Base-by-base conservation (phyloP, 1,140 invertebrate genomes). In the Sarcophaga peregrina region DNA sequence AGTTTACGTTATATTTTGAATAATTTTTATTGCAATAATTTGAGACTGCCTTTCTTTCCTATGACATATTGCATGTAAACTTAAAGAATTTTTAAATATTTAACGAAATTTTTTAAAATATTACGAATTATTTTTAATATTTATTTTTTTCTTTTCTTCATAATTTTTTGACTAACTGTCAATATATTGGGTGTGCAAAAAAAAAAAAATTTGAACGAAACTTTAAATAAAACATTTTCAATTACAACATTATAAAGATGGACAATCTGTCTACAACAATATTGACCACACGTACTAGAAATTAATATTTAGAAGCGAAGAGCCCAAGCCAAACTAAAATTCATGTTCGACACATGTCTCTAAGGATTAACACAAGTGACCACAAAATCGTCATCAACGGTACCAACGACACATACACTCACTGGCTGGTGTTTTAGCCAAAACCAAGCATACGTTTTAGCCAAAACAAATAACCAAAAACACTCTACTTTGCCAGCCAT, bases 211-310 rank as follows among this genome's bases (percentile, higher is more conserved):
- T n/a, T n/a, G n/a, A 73, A 73, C 68, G 11, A 74, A 37, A 46
- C 45, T 75, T 75, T 75, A 75, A 81, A 81, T 15, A 82, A n/a
- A n/a, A 74, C 45, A 82, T 88, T 89, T 89, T 89, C 87, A 89
- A 89, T 89, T 89, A 89, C 87, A 87, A 87, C 87, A 88, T 89
- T 89, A 89, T 89, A 87, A 89, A 89, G 87, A 89, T 89, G 87
- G 87, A 89, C 87, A 89, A 89, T 87, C 87, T 89, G 87, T 89
- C 87, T 89, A 84, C 86, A 85, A 86, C 86, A 89, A 89, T 87
- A 86, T 87, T 85, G 84, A 82, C 83, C 68, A 78, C 75, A 83
- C 85, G 84, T 81, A 72, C 83, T 86, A 85, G 85, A 87, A 87
- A 89, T 89, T 89, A 89, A 87, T 89, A 89, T 89, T 89, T 89